These are phyloP conservation scores for Diaprepes abbreviatus DNA, from an alignment of 2,888 invertebrate genomes.

Conservation along the genomic window DNA sequence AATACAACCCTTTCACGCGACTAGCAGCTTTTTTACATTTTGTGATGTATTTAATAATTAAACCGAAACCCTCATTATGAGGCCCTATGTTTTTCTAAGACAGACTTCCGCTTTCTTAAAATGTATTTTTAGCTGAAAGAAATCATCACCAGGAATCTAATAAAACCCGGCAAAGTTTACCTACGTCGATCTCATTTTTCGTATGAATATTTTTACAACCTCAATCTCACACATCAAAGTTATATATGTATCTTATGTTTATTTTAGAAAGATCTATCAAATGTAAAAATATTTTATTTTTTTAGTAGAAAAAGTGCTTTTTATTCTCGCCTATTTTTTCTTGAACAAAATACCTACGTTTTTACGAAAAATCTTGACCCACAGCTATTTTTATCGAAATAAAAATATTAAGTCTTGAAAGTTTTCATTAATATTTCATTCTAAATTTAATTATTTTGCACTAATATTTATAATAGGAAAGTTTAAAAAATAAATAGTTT, in stretches of 20 bases:
- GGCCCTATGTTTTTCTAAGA: conserved; percentile 25
- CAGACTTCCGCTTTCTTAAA: conserved; percentile 30
- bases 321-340: not conserved
- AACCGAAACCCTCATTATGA: not conserved
- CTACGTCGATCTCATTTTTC: conserved; percentile 17
- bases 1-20: too few species aligned
- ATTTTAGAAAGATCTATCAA: conserved; percentile 10
- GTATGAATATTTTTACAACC: conserved; percentile 16
- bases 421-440: not conserved
- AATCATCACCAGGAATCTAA: conserved; percentile 26
- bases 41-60: too few species aligned
- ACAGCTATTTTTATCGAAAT: conserved; percentile 12
- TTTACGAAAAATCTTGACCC: conserved; percentile 16
- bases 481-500: conserved; percentile 33
- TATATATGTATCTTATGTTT: conserved; percentile 1
- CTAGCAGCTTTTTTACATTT: too few species aligned
- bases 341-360: not conserved
- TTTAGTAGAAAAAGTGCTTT: not conserved
- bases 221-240: conserved; percentile 14
- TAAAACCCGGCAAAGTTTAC: conserved; percentile 25
- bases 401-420: not conserved
- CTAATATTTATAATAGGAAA: conserved; percentile 25
- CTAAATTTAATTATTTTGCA: conserved; percentile 28
- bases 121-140: conserved; percentile 31
- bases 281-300: conserved; percentile 12